Base-by-base conservation (phyloP, 2,797 vertebrate genomes). In the Acrossocheilus fasciatus region DNA sequence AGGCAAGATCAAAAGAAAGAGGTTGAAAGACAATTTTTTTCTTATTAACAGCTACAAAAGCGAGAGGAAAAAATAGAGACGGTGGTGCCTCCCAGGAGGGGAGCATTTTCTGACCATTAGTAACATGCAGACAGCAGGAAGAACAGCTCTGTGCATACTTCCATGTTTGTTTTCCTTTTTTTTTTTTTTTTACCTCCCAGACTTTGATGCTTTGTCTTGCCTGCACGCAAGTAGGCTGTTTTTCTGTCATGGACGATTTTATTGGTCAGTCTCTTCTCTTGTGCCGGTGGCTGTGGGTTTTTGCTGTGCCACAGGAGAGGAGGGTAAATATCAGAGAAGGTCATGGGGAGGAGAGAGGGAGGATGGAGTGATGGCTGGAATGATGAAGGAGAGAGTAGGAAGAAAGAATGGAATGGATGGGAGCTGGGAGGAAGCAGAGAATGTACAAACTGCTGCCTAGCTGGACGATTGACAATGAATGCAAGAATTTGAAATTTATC, bases 251-350 rank as follows among this genome's bases (percentile, higher is more conserved):
- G 82, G 64, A 45, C 78, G 83, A 72, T 74, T 85, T 47, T 82
- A 89, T 91, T 85, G 68, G 86, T 85, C 88, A 89, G 83, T 75
- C 88, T 83, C 57, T 54, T 39, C 34, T 26, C 34, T 34, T 69
- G 59, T 84, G 79, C 85, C 52, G 59, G 75, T 54, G 86, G 76
- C 52, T 23, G 80, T 87, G 88, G 87, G 90, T 89, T 91, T 82
- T 77, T 88, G 89, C 88, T 47, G 76, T 88, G 94, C 93, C 94
- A 93, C 93, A 82, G 89, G 95, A 94, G 95, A 96, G 88, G 91
- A 93, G 94, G 93, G 93, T 95, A 95, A 95, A 95, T 95, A 95
- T 95, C 94, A 95, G 93, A 95, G 94, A 95, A 96, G 95, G 95
- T 95, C 94, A 96, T 84, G 73, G 87, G 91, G 85, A 91, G 92